phyloP scores from a whole-genome alignment of 2,797 vertebrate species.

The Podargus strigoides region DNA sequence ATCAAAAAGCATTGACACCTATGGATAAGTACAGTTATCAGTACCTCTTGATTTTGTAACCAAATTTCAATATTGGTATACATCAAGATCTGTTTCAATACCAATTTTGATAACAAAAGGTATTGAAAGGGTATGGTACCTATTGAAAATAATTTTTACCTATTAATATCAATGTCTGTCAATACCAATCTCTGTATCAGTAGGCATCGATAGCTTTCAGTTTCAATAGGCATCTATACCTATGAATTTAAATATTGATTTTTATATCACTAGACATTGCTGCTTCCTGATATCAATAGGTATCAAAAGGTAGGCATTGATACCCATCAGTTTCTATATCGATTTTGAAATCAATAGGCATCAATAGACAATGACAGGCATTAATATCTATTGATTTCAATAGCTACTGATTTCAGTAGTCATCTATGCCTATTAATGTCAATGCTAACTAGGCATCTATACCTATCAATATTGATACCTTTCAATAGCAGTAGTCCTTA shows the following conservation, averaged over 20 bases:
- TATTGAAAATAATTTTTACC: neutral
- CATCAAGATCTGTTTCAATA: neutral
- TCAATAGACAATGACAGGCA: neutral
- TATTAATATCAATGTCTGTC: neutral
- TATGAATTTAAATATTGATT: neutral
- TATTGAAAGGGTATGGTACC: neutral
- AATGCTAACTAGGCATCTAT: neutral
- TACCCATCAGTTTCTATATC: neutral
- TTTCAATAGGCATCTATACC: neutral
- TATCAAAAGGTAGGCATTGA: neutral
- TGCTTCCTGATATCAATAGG: neutral
- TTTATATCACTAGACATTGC: neutral
- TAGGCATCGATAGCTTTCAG: neutral
- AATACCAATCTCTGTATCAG: neutral
- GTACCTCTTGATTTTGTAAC: neutral
- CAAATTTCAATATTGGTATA: neutral
- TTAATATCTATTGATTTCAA: neutral
- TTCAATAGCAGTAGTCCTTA: no score
- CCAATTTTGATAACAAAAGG: neutral
- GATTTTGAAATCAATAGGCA: neutral
- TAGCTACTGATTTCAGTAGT: neutral
- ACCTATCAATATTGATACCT: neutral
- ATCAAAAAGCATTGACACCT: neutral
- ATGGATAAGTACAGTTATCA: neutral
- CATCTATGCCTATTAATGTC: neutral